Evolutionary conservation across 2,113 vertebrate species (phyloP), one percentile per base, ranked within the genome.

Genomic region (Procavia capensis): DNA sequence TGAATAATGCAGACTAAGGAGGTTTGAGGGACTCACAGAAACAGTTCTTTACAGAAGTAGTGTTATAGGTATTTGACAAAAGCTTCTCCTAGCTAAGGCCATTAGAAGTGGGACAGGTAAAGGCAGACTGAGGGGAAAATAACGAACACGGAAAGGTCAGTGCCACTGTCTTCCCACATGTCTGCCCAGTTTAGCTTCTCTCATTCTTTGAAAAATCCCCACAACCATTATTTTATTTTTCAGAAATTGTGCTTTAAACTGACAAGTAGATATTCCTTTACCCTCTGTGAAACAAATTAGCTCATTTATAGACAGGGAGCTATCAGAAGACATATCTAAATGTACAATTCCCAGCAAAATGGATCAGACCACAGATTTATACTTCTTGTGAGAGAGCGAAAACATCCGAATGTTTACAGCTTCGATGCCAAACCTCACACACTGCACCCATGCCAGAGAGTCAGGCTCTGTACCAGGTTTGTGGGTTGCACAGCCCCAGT

Each of bases 351-450:
- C 78, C 83, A 14, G 84, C 3, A 86, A 94, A 94, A 94, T 39
- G 81, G 68, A 85, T 54, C 66, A 54, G 45, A 45, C 64, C 9
- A 0, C 87, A 93, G 89, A 85, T 94, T 97, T 87, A 85, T 54
- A 88, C 84, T 76, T 96, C 89, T 92, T 85, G 68, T 39, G 76
- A 88, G 93, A 81, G 94, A 93, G 85, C 80, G 39, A 94, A 96
- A 92, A 95, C 93, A 78, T 81, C 59, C 0, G 1, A 83, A 75
- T 76, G 79, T 94, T 97, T 95, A 91, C 1, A 2, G 75, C 80
- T 94, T 76, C 4, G 74, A 7, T 78, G 96, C 95, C 97, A 96
- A 96, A 63, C 84, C 86, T 76, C 92, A 96, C 95, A 75, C 2
- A 2, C 63, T 29, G 29, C 66, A 64, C 39, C 27, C 5, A 0